A percentile compares a stretch with the other conserved stretches of the same genome.
Conservation (phyloP, 2,888 invertebrate species). For the Conus canariensis region DNA sequence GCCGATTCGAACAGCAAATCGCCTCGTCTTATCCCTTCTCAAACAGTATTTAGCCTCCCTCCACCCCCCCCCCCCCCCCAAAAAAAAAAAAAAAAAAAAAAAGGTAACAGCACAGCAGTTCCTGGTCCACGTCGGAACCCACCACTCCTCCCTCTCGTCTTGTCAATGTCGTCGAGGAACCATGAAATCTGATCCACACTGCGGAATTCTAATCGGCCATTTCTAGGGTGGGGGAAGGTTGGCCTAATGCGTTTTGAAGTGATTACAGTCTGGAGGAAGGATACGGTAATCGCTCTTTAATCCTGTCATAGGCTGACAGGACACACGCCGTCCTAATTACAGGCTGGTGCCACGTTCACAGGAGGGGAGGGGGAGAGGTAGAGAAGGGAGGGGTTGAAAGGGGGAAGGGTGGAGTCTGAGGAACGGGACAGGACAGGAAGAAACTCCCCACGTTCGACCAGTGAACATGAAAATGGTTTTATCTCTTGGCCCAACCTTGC, state of each 20-base stretch:
- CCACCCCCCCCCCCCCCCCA: not conserved
- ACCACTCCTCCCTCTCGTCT: not conserved
- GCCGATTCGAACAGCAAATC: not conserved
- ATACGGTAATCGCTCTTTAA: conserved; percentile 30
- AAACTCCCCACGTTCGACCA: not conserved
- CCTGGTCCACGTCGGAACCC: too few relatives aligned
- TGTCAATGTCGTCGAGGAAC: not conserved
- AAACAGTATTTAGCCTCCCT: not conserved
- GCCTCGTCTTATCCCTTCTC: not conserved
- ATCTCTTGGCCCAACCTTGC: not conserved
- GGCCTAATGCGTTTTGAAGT: conserved; percentile 27
- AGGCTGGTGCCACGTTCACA: conserved; percentile 15
- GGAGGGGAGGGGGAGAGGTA: not conserved
- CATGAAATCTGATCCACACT: conserved; percentile 17
- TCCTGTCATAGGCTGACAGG: conserved; percentile 20
- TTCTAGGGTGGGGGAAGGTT: not conserved
- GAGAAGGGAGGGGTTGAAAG: not conserved
- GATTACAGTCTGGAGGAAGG: not conserved
- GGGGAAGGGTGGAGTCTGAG: not conserved
- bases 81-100: not conserved
- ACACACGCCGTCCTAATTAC: conserved; percentile 17
- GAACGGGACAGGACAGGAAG: conserved; percentile 1
- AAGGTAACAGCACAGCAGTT: not conserved
- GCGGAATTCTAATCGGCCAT: conserved; percentile 31
- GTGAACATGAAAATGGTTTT: conserved; percentile 18